These are phyloP conservation scores for Alligator sinensis DNA, from an alignment of 2,113 vertebrate genomes.

Conservation along the genomic window DNA sequence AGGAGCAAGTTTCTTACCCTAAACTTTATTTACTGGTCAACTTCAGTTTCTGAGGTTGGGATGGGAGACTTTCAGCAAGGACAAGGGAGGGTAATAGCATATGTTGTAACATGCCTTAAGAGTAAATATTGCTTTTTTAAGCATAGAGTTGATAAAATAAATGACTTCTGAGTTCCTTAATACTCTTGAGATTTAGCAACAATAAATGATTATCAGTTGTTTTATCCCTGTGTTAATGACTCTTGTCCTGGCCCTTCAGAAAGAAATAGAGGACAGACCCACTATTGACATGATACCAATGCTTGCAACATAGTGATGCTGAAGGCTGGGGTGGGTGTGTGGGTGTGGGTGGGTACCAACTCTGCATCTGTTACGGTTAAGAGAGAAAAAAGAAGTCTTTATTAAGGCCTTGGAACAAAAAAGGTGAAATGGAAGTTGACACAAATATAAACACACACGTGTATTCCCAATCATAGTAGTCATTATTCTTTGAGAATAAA, in stretches of 20 bases:
- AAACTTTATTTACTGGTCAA: background rate
- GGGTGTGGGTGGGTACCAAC: no score
- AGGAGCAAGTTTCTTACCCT: background rate
- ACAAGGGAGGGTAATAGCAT: background rate
- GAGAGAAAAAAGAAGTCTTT: background rate
- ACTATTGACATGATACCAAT: accelerated
- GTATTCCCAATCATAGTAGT: background rate
- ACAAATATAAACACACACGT: background rate
- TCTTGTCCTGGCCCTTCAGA: background rate
- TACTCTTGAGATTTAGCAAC: background rate
- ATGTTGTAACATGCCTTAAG: accelerated
- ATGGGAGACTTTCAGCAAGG: background rate
- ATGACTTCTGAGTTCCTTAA: background rate
- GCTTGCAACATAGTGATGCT: background rate
- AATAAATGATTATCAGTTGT: background rate
- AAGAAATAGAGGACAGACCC: background rate
- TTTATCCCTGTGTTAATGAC: background rate
- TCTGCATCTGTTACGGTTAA: no score
- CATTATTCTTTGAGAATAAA: background rate
- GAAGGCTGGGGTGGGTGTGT: background rate
- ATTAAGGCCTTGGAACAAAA: background rate
- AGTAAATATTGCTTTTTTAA: background rate
- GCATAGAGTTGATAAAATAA: background rate
- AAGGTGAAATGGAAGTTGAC: background rate
- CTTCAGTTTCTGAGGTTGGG: background rate